Evolutionary conservation across 2,797 vertebrate genomes (phyloP), one percentile per base, ranked within the genome.

Genomic region (Epinephelus coioides): DNA sequence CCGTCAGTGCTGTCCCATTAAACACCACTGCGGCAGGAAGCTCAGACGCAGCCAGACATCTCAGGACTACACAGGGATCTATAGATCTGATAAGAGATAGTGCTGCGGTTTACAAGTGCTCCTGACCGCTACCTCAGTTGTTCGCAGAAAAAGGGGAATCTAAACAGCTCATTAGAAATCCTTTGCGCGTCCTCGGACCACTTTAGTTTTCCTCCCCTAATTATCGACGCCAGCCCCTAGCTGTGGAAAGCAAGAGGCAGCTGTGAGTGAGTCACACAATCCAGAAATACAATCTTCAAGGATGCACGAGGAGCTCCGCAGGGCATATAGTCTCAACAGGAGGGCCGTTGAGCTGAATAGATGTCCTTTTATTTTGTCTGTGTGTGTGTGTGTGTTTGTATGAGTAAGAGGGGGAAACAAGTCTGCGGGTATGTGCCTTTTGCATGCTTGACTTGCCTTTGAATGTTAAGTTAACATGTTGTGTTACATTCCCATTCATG

Each of bases 81-180:
- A 69, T 76, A 88, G 89, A 94, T 93, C 74, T 82, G 90, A 90
- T 88, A 60, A 83, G 76, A 86, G 88, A 91, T 81, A 81, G 54
- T 2, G 66, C 79, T 72, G 85, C 62, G 19, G 55, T 83, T 85
- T 83, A 82, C 76, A 79, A 78, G 84, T 23, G 72, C 56, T 70
- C 59, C 68, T 4, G 14, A 86, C 51, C 50, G 34, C 40, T 47
- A 61, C 68, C 65, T 68, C 72, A 18, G 77, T 79, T 51, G 78
- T 84, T 90, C 46, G 53, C 69, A 53, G 21, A 44, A 70, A 30
- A 69, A 68, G 44, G 43, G 21, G 46, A 61, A 83, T 82, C 57
- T 76, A 81, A 92, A 86, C 47, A 44, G 75, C 78, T 86, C 81
- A 76, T 89, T 89, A 85, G 68, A 76, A 87, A 86, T 77, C 87